Conservation (phyloP, 2,888 invertebrate species). For the Drosophila koepferae region DNA sequence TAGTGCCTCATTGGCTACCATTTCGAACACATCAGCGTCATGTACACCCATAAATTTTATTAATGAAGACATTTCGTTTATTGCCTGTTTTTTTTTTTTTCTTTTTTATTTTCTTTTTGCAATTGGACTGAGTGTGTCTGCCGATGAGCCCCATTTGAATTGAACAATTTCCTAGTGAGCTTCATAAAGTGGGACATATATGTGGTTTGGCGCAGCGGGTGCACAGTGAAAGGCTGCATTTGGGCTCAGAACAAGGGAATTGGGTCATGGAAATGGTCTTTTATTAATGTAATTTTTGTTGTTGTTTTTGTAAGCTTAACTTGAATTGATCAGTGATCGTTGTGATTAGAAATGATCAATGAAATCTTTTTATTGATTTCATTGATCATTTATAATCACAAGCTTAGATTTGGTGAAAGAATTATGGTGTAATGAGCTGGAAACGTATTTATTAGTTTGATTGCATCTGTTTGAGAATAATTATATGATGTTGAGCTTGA, state of each 20-base stretch:
- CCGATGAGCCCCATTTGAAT: constrained; percentile 50
- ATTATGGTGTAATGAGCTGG: not conserved
- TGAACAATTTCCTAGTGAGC: constrained; percentile 37
- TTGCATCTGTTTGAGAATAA: not conserved
- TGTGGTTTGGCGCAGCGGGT: constrained; percentile 46
- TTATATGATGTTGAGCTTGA: not conserved
- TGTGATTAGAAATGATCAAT: constrained; percentile 4
- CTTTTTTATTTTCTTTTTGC: constrained; percentile 18
- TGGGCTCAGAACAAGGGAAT: constrained; percentile 17
- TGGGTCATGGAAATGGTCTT: constrained; percentile 33
- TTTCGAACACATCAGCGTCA: constrained; percentile 43
- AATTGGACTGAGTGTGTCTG: constrained; percentile 20
- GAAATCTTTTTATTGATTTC: no score
- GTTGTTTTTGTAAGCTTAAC: not conserved
- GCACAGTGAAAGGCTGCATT: constrained; percentile 48
- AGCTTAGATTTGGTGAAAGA: not conserved
- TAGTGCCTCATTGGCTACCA: constrained; percentile 43
- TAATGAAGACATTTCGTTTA: constrained; percentile 49
- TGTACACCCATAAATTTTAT: constrained; percentile 44
- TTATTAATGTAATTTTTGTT: not conserved
- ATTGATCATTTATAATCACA: no score
- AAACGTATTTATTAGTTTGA: not conserved
- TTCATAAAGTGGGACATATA: constrained; percentile 35
- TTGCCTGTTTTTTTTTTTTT: not conserved
- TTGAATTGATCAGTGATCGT: not conserved